A percentile compares a stretch with the other conserved stretches of the same genome.
Evolutionary conservation across 2,113 vertebrate species (phyloP).

Genomic region (Petaurus breviceps): DNA sequence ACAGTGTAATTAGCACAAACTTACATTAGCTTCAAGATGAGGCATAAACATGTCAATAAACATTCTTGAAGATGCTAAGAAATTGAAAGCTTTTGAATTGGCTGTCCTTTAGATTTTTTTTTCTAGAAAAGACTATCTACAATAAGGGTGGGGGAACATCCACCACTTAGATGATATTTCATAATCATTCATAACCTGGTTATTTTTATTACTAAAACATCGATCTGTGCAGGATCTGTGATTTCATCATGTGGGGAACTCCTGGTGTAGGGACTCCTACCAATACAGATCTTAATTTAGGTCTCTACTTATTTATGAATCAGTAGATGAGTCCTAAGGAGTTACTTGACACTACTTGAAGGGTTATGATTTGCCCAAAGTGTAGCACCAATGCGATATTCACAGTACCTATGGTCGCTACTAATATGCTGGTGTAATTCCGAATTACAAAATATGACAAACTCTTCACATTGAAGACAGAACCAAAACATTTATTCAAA

Average conservation of each 20-base stretch:
- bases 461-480: no score
- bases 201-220: neutral
- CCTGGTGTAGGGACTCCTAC: neutral
- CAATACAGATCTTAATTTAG: neutral
- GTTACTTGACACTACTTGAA: neutral
- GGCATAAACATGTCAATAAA: constrained; percentile 29
- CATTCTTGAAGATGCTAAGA: constrained; percentile 27
- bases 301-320: neutral
- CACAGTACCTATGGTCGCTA: no score
- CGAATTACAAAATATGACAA: no score
- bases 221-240: neutral
- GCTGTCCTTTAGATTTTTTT: neutral
- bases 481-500: no score
- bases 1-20: neutral
- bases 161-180: neutral
- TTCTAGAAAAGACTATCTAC: neutral
- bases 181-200: neutral
- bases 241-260: neutral
- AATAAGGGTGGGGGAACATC: no score
- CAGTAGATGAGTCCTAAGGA: neutral
- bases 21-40: constrained; percentile 24
- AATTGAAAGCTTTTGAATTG: neutral
- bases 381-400: no score
- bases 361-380: neutral
- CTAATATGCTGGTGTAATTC: no score